Base-by-base conservation (phyloP, 2,113 vertebrate species). In the Bucco capensis region DNA sequence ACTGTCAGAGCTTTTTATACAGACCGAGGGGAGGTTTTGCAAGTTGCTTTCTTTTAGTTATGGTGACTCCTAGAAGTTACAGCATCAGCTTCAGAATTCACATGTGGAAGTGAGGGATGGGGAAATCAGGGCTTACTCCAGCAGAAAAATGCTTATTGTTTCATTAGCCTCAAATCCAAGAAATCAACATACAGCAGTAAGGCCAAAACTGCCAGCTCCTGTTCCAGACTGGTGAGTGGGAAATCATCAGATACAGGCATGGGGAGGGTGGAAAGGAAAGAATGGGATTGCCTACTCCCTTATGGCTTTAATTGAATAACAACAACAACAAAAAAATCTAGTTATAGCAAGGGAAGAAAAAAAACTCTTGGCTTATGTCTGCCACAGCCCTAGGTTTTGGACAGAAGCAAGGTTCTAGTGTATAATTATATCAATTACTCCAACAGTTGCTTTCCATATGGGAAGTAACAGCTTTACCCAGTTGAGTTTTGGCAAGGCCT, bases 401-500 rank as follows among this genome's bases (percentile, higher is more conserved):
- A 97, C 82, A 97, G 92, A 96, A 97, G 86, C 92, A 78, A 91
- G 73, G 78, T 60, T 95, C 81, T 86, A 96, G 88, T 80, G 31
- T 65, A 91, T 80, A 96, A 97, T 97, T 97, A 92, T 95, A 88
- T 96, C 95, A 94, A 90, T 96, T 93, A 90, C 86, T 96, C 92
- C 33, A 97, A 92, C 94, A 97, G 89, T 97, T 97, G 94, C 85
- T 97, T 97, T 96, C 97, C 95, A 94, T 95, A 97, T 96, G 96
- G 93, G 91, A 97, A 97, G 76, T 93, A 96, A 96, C 87, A 95
- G 90, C 96, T 88, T 97, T 94, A 80, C 93, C 95, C 92, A 92
- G 92, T 79, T 97, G 85, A 79, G 87, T 93, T 97, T 91, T 97
- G 95, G 97, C 93, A 92, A 96, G 94, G 66, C 40, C 30, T 82